Evolutionary conservation across 2,888 invertebrate species (phyloP), one percentile per base, ranked within the genome.

Genomic region (Thyatira batis): DNA sequence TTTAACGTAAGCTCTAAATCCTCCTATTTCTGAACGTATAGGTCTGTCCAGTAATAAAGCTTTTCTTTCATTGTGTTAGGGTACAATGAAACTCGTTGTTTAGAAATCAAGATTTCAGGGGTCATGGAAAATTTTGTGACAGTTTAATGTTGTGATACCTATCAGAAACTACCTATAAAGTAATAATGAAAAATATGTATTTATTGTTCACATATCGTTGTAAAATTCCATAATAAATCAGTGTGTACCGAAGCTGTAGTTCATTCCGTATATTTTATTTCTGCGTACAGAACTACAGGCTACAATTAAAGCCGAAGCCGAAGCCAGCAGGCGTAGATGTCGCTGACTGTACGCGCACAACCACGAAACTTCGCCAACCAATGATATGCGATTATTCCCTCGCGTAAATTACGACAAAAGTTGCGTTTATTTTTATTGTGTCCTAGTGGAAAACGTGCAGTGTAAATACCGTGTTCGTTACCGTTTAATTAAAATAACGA

Each of bases 241-340:
- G n/a, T n/a, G n/a, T 10, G 33, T 33, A 33, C 5, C 0, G 33
- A 20, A 30, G 11, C 27, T 11, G 10, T n/a, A 53, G 49, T 28
- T 54, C 27, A 58, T 27, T 70, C 71, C 48, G 71, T 68, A 3
- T 9, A 0, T 0, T 17, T 9, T 30, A 5, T 39, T 43, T 43
- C 62, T 28, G 9, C 51, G 67, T 60, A 46, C 23, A 48, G 58
- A 65, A 71, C 66, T 69, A 66, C 60, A 67, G 71, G 56, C 72
- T 69, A 78, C 81, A 81, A 82, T 83, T 82, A 82, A 83, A 77
- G 66, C 61, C 68, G 62, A 60, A 65, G 73, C 70, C 70, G 62
- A 60, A 65, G 73, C 70, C 70, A 72, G 76, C 72, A 75, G 71
- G 68, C 61, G 73, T 74, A 71, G 74, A 73, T 79, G 76, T 77